Conservation (phyloP, 2,888 invertebrate genomes). For the Allygus modestus region DNA sequence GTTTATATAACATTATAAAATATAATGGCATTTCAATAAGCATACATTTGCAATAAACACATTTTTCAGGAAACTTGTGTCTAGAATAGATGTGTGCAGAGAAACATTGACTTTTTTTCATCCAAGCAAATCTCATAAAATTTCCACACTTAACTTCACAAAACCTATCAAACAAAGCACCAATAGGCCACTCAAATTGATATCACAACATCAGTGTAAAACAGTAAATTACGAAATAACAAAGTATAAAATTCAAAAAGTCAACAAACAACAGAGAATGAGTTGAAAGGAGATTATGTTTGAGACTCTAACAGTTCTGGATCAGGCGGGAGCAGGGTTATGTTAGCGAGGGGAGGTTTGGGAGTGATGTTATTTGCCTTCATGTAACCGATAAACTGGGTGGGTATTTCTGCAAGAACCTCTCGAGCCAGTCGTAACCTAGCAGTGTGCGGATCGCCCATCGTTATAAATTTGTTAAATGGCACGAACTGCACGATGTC, state of each 20-base stretch:
- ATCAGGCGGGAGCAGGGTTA: conserved; percentile 72
- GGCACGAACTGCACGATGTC: conserved; percentile 81
- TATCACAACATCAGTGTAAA: conserved; percentile 26
- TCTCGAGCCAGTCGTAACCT: conserved; percentile 76
- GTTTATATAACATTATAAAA: no score
- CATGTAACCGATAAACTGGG: conserved; percentile 76
- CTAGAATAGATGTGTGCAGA: no score
- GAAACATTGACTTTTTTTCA: no score
- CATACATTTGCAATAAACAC: no score
- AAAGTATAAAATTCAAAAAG: conserved; percentile 53
- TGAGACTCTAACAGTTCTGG: conserved; percentile 68
- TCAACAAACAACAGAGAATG: conserved; percentile 48
- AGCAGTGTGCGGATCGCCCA: conserved; percentile 72
- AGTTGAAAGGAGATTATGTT: conserved; percentile 49
- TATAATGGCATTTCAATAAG: no score
- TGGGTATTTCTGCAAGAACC: conserved; percentile 79
- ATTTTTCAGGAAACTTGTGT: no score
- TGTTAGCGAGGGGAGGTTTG: conserved; percentile 73
- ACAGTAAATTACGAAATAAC: conserved; percentile 34
- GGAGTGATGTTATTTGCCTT: conserved; percentile 75
- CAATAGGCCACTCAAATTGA: conserved; percentile 21
- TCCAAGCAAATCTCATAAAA: no score
- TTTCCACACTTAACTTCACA: neutral
- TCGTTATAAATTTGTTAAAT: conserved; percentile 73
- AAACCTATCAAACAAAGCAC: conserved; percentile 13